Percentiles rank a stretch among this genome's conserved stretches.
phyloP scores from a whole-genome alignment of 2,888 invertebrate species.

The Dyspetes luteomarginatus region DNA sequence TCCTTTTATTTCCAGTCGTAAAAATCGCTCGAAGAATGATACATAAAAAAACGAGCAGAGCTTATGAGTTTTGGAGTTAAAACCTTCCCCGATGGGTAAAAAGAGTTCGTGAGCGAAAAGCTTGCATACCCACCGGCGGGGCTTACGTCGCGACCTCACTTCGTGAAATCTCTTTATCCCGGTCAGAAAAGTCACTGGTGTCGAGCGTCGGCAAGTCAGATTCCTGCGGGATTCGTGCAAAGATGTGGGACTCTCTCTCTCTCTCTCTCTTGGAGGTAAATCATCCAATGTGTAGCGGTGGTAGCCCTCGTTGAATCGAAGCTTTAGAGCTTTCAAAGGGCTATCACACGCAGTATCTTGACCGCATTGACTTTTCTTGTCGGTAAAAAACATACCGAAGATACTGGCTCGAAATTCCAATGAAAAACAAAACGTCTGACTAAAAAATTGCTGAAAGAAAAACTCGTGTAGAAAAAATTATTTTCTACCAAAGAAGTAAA shows the following conservation, averaged over 20 bases:
- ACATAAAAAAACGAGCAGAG: neutral
- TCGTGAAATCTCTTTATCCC: constrained; percentile 57
- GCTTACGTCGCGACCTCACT: constrained; percentile 41
- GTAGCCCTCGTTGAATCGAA: constrained; percentile 29
- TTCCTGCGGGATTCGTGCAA: constrained; percentile 29
- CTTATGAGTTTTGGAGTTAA: neutral
- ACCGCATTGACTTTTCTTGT: constrained; percentile 31
- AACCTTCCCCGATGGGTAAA: constrained; percentile 52
- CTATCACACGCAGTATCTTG: constrained; percentile 35
- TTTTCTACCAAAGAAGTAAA: neutral
- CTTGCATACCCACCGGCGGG: constrained; percentile 35
- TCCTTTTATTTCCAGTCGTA: constrained; percentile 50
- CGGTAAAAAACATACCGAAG: constrained; percentile 50
- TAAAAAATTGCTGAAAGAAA: neutral
- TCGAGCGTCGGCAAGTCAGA: constrained; percentile 62
- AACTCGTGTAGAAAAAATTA: neutral
- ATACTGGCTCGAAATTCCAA: neutral
- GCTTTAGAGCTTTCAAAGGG: constrained; percentile 52
- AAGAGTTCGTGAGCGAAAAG: constrained; percentile 16
- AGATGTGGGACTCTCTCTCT: neutral
- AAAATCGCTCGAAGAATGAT: constrained; percentile 54
- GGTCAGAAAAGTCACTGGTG: constrained; percentile 32
- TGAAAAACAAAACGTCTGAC: neutral
- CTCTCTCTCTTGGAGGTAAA: constrained; percentile 41
- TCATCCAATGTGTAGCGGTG: neutral